phyloP scores from a whole-genome alignment of 2,113 vertebrate genomes.

The Recurvirostra avosetta region DNA sequence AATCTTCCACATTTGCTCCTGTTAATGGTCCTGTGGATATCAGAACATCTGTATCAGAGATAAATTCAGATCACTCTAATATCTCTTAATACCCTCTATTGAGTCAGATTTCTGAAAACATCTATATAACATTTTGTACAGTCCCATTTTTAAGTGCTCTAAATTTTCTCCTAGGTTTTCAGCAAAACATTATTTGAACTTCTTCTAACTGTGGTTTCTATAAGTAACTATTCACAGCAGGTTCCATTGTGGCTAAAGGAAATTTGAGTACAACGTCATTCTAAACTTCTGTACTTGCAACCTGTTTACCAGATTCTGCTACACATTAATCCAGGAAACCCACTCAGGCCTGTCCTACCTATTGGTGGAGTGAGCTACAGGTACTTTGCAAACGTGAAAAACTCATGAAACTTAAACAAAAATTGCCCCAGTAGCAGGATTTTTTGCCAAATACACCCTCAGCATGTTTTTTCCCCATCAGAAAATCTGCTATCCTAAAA shows the following conservation, averaged over 20 bases:
- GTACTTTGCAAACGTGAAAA: background rate
- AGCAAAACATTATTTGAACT: background rate
- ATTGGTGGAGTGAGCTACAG: background rate
- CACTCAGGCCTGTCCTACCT: background rate
- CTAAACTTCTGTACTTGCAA: background rate
- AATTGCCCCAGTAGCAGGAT: background rate
- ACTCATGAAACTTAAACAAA: background rate
- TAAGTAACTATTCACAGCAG: background rate
- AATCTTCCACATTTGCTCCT: background rate
- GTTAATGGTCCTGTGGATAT: background rate
- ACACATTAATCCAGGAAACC: background rate
- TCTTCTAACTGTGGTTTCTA: background rate
- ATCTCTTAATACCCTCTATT: background rate
- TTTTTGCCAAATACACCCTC: background rate
- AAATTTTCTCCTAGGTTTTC: background rate
- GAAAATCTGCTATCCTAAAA: background rate
- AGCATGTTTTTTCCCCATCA: background rate
- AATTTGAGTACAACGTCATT: background rate
- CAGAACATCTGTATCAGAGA: background rate
- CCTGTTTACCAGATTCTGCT: background rate
- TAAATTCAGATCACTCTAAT: background rate
- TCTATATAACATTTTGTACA: background rate
- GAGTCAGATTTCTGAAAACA: background rate
- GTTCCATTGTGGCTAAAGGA: background rate
- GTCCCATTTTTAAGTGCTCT: background rate